Base-by-base conservation (phyloP, 1,140 invertebrate genomes). In the Nixonia krombeini region DNA sequence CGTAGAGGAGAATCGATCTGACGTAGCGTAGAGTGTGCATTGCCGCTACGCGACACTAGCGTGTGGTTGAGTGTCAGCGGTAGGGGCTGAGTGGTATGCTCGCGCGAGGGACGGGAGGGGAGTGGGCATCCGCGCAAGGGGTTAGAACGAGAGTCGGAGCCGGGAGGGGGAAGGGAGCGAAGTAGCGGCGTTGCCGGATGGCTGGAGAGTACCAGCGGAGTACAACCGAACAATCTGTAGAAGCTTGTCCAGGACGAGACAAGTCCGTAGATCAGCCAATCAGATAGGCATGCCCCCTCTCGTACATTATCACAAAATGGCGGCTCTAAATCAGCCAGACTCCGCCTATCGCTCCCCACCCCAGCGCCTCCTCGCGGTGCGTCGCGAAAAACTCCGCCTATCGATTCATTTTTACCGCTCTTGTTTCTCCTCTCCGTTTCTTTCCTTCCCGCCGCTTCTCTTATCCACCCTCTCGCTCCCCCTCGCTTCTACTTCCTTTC, bases 141-240 rank as follows among this genome's bases (percentile, higher is more conserved):
- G 28, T n/a, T n/a, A 9, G 12, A 17, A 29, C 15, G 37, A 9
- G 13, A 61, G 44, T 40, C n/a, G n/a, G n/a, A n/a, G n/a, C n/a
- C n/a, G n/a, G 31, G 61, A 45, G 37, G 64, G 53, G 42, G 53
- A 64, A 62, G 70, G 56, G 55, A 70, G 65, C 74, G 40, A 70
- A 59, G 76, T 74, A 76, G 73, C 72, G 66, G 72, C 56, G 70
- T 73, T 58, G 74, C 71, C 76, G 74, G 78, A 75, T 76, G 76
- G 80, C 72, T 81, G 72, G 73, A 73, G 61, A 58, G 73, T 67
- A 70, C 67, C 72, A 75, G 65, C 75, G 62, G 78, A 78, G 76
- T 78, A 83, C 82, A 83, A 84, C 75, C 74, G 79, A 83, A 84
- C 83, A 85, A 85, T 85, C 81, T 85, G 81, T 83, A 83, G 81